phyloP scores from a whole-genome alignment of 2,113 vertebrate genomes.

The Daubentonia madagascariensis region DNA sequence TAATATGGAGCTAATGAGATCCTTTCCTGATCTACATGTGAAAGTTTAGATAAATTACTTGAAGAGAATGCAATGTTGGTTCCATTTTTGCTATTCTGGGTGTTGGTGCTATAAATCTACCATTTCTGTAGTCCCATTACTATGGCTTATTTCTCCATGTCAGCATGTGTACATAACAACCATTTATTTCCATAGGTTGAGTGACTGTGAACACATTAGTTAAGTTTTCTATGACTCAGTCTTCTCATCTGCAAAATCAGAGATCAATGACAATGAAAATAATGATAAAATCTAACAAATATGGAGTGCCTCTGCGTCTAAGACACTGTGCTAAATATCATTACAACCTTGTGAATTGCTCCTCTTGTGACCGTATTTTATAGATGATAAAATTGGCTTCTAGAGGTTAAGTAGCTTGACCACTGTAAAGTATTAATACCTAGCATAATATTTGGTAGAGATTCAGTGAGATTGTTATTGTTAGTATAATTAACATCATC shows the following conservation, averaged over 20 bases:
- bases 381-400: neutral
- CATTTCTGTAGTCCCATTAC: neutral
- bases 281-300: neutral
- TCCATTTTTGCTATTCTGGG: neutral
- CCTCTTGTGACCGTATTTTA: neutral
- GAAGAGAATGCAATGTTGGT: neutral
- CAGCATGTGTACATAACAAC: neutral
- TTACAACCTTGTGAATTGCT: neutral
- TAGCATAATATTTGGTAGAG: neutral
- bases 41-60: neutral
- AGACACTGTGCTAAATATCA: neutral
- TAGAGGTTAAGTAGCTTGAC: neutral
- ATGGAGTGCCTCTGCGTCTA: fast-evolving
- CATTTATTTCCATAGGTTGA: neutral
- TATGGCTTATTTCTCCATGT: neutral
- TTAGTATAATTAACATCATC: neutral
- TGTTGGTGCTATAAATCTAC: neutral
- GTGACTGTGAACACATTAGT: neutral
- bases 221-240: neutral
- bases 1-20: neutral
- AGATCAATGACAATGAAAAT: neutral
- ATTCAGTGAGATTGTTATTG: neutral
- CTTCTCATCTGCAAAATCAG: neutral
- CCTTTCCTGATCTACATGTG: neutral
- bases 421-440: neutral